A percentile compares a stretch with the other conserved stretches of the same genome.
phyloP scores from a whole-genome alignment of 1,140 invertebrate species.

The Drosophila biarmipes region DNA sequence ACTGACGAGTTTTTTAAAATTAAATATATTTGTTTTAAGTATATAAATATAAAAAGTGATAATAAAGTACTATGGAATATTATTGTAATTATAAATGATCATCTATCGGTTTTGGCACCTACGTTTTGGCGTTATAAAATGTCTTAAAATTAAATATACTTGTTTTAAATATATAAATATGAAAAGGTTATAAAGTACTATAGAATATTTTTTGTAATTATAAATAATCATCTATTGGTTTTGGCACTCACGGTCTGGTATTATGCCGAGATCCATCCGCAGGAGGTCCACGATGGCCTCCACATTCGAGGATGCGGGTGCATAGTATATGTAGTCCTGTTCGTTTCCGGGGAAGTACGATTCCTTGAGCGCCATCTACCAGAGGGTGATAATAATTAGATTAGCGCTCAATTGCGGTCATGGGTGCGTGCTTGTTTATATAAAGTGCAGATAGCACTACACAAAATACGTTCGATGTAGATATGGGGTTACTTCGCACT shows the following conservation, averaged over 20 bases:
- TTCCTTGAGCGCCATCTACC: slow-evolving; percentile 32
- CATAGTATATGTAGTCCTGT: slow-evolving; percentile 77
- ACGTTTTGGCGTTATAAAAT: slow-evolving; percentile 81
- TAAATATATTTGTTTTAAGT: too few relatives aligned
- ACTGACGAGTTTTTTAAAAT: too few relatives aligned
- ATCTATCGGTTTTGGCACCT: slow-evolving; percentile 1
- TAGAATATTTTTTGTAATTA: too few relatives aligned
- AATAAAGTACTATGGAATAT: too few relatives aligned
- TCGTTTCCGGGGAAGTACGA: slow-evolving; percentile 63
- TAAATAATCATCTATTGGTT: too few relatives aligned
- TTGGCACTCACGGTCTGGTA: slow-evolving; percentile 71
- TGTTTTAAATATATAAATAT: too few relatives aligned
- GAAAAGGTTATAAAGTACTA: too few relatives aligned
- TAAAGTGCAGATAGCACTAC: slow-evolving; percentile 4
- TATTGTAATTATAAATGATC: too few relatives aligned
- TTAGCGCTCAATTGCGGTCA: background rate
- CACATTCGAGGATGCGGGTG: slow-evolving; percentile 71
- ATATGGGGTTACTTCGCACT: background rate
- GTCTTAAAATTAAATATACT: too few relatives aligned
- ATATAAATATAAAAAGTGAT: too few relatives aligned
- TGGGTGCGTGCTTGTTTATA: background rate
- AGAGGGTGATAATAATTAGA: background rate
- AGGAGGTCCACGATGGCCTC: slow-evolving; percentile 76
- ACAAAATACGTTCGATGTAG: background rate
- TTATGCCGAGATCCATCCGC: slow-evolving; percentile 73